Evolutionary conservation across 2,113 vertebrate species (phyloP).

Genomic region (Alectura lathami): DNA sequence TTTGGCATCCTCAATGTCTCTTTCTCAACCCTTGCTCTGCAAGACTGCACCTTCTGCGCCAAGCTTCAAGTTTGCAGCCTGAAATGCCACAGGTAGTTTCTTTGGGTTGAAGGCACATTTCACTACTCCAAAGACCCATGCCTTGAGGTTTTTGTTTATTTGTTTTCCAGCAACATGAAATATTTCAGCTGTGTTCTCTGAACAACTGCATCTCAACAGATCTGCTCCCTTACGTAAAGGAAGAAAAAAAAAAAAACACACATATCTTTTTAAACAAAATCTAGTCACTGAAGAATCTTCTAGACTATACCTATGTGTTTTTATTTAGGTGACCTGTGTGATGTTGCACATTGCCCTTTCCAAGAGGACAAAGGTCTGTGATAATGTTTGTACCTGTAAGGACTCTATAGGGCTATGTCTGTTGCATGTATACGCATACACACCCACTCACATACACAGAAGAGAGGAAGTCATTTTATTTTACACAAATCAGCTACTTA

Average conservation of each 20-base stretch:
- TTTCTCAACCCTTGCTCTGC: background rate
- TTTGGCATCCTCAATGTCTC: background rate
- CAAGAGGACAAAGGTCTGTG: constrained; percentile 34
- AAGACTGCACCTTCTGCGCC: background rate
- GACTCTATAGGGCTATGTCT: constrained; percentile 72
- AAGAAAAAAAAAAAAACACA: background rate
- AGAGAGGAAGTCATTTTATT: constrained; percentile 82
- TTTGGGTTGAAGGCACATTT: background rate
- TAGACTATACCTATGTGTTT: background rate
- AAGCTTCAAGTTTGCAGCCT: background rate
- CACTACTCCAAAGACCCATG: background rate
- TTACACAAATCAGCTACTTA: constrained; percentile 88
- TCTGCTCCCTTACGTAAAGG: background rate
- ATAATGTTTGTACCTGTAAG: constrained; percentile 4
- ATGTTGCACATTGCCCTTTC: background rate
- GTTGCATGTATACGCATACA: background rate
- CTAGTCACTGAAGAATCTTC: background rate
- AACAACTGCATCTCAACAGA: background rate
- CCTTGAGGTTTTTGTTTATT: background rate
- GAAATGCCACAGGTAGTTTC: background rate
- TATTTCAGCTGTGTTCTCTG: background rate
- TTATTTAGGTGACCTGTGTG: background rate
- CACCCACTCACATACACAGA: background rate
- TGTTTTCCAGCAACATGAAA: background rate
- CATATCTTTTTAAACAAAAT: background rate